Percentiles rank a stretch among this genome's conserved stretches.
These are phyloP conservation scores for Hydraecia micacea DNA, from an alignment of 2,888 invertebrate genomes.

Conservation along the genomic window DNA sequence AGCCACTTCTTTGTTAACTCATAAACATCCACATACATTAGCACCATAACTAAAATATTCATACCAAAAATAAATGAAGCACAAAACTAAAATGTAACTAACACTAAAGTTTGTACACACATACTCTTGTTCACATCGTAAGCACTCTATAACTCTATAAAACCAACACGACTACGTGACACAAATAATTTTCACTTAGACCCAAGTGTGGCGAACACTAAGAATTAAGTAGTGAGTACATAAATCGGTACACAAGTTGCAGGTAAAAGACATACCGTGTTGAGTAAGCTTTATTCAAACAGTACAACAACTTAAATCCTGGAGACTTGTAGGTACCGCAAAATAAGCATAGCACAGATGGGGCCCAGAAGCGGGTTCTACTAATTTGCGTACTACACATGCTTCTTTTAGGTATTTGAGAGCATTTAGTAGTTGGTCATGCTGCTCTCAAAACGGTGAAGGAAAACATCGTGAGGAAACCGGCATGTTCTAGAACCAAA, in stretches of 20 bases:
- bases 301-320: slow-evolving; percentile 80
- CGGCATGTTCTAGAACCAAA: neutral
- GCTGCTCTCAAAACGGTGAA: neutral
- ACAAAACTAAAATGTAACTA: slow-evolving; percentile 13
- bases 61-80: slow-evolving; percentile 5
- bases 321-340: slow-evolving; percentile 71
- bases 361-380: slow-evolving; percentile 41
- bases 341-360: slow-evolving; percentile 72
- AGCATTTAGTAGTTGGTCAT: neutral
- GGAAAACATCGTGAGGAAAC: neutral
- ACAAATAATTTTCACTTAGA: slow-evolving; percentile 65
- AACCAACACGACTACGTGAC: slow-evolving; percentile 57
- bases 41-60: neutral
- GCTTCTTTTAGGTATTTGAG: slow-evolving; percentile 15
- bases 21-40: neutral
- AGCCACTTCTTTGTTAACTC: neutral
- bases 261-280: slow-evolving; percentile 74
- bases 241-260: slow-evolving; percentile 70
- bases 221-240: slow-evolving; percentile 74
- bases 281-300: slow-evolving; percentile 73
- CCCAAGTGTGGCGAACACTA: slow-evolving; percentile 59
- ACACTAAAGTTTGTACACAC: slow-evolving; percentile 25
- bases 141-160: slow-evolving; percentile 58
- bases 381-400: slow-evolving; percentile 35
- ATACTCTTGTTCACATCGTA: slow-evolving; percentile 33